Evolutionary conservation across 2,113 vertebrate species (phyloP).

Genomic region (Pseudorasbora parva): DNA sequence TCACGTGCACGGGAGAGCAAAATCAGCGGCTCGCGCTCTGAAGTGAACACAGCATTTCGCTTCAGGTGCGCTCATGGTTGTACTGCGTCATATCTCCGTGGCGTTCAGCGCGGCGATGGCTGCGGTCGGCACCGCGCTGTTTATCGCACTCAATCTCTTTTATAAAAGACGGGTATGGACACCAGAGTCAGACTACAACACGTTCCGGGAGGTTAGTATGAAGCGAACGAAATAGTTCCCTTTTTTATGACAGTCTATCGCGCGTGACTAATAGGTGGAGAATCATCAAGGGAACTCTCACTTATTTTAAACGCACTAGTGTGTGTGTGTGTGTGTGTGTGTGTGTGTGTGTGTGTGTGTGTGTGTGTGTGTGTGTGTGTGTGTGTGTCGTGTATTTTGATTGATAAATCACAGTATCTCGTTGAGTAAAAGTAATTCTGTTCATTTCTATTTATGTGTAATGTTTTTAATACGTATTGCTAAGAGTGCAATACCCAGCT

Average conservation of each 20-base stretch:
- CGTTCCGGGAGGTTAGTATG: constrained; percentile 65
- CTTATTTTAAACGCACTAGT: not conserved
- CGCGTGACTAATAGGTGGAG: not conserved
- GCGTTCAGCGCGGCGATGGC: constrained; percentile 82
- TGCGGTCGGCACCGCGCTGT: constrained; percentile 83
- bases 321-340: not conserved
- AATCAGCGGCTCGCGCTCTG: not conserved
- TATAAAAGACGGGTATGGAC: constrained; percentile 74
- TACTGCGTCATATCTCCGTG: constrained; percentile 74
- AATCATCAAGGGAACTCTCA: not conserved
- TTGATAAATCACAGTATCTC: not conserved
- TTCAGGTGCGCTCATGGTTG: constrained; percentile 67
- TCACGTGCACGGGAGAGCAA: constrained; percentile 53
- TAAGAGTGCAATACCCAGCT: not conserved
- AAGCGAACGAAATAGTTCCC: constrained; percentile 15
- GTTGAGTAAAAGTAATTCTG: not conserved
- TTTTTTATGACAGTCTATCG: not conserved
- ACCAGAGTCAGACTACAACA: constrained; percentile 70
- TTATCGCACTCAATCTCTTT: constrained; percentile 82
- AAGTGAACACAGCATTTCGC: not conserved
- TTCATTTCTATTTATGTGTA: not conserved
- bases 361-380: not conserved
- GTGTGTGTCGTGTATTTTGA: not conserved
- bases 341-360: not conserved
- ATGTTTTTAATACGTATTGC: not conserved